Evolutionary conservation across 2,888 invertebrate species (phyloP).

Genomic region (Tiliacea citrago): DNA sequence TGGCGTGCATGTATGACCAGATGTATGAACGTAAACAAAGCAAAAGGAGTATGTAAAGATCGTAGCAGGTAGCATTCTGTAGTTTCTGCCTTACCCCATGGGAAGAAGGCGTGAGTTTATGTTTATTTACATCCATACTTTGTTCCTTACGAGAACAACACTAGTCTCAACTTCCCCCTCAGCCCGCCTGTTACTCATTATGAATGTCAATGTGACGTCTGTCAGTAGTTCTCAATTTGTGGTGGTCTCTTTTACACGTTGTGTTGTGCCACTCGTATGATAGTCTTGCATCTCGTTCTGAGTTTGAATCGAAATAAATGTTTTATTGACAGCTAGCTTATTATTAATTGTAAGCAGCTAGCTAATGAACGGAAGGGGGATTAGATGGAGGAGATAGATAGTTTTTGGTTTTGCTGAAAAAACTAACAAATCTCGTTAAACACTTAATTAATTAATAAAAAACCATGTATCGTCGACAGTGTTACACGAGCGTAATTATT

Average conservation of each 20-base stretch:
- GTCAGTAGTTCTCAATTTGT: background rate
- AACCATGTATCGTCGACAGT: slow-evolving; percentile 28
- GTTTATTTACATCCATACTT: background rate
- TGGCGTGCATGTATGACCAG: background rate
- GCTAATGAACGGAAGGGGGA: slow-evolving; percentile 32
- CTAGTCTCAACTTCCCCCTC: background rate
- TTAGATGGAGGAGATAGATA: slow-evolving; percentile 19
- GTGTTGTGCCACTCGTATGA: rapidly evolving
- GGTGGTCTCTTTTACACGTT: slow-evolving; percentile 22
- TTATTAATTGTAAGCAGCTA: too few relatives aligned
- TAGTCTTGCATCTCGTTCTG: slow-evolving; percentile 28
- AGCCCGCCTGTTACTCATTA: too few relatives aligned
- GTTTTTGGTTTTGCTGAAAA: slow-evolving; percentile 34
- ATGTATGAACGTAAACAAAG: background rate
- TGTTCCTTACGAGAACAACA: background rate
- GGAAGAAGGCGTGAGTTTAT: background rate
- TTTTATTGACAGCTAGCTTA: slow-evolving; percentile 31
- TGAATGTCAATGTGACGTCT: slow-evolving; percentile 23
- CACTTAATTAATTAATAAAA: background rate
- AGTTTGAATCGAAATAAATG: slow-evolving; percentile 6
- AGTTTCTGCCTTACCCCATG: background rate
- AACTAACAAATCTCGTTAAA: slow-evolving; percentile 14
- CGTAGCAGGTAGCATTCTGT: background rate
- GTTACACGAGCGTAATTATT: background rate
- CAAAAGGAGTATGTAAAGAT: background rate